Evolutionary conservation across 2,113 vertebrate genomes (phyloP).

Genomic region (Phaethornis superciliosus): DNA sequence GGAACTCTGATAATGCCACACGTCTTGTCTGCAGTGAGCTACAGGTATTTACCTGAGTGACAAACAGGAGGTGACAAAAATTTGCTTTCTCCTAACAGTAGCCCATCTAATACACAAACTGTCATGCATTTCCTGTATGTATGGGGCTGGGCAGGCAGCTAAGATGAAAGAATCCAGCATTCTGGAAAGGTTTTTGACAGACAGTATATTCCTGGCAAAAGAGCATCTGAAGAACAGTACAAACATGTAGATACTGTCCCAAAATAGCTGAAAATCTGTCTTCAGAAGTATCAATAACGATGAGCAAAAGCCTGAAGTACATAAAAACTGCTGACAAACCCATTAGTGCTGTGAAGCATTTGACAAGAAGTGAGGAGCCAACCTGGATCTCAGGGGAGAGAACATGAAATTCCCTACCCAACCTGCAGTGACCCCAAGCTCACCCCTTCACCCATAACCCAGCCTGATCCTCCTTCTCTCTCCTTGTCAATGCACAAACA

Average conservation of each 20-base stretch:
- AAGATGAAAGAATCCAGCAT: background rate
- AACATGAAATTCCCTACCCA: background rate
- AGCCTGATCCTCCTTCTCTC: background rate
- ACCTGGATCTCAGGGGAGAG: background rate
- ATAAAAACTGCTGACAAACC: conserved; percentile 33
- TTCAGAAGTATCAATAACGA: background rate
- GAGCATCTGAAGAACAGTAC: conserved; percentile 20
- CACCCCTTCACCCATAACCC: background rate
- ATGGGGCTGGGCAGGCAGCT: background rate
- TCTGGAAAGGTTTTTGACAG: background rate
- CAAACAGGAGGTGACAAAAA: background rate
- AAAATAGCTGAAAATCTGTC: conserved; percentile 48
- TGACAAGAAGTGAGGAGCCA: background rate
- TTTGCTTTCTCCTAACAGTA: accelerated
- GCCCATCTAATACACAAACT: background rate
- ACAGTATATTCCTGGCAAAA: conserved; percentile 1
- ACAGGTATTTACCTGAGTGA: background rate
- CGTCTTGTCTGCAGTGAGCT: background rate
- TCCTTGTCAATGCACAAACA: background rate
- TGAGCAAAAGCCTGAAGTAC: conserved; percentile 25
- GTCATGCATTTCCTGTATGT: background rate
- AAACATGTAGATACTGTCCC: conserved; percentile 17
- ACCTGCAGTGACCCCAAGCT: background rate
- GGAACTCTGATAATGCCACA: accelerated
- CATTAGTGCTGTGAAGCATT: background rate